phyloP scores from a whole-genome alignment of 2,797 vertebrate genomes.

The Pseudopleuronectes americanus region DNA sequence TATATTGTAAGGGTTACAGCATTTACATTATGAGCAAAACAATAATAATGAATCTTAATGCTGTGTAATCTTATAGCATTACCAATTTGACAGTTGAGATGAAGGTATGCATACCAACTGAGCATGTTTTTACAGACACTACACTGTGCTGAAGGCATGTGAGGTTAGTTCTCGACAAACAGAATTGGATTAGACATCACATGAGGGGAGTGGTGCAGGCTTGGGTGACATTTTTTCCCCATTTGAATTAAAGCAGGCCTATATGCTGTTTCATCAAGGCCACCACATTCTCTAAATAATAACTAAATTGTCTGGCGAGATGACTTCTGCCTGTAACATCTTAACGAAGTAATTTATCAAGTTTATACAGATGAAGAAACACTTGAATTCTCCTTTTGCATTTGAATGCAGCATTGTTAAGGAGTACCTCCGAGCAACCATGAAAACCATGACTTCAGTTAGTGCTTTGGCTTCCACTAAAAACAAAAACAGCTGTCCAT shows the following conservation, averaged over 20 bases:
- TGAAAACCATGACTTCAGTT: conserved; percentile 1
- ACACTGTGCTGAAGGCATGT: conserved; percentile 53
- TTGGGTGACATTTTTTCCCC: conserved; percentile 18
- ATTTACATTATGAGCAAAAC: not conserved
- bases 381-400: conserved; percentile 1
- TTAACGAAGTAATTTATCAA: not conserved
- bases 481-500: too few relatives aligned
- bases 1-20: not conserved
- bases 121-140: conserved; percentile 50
- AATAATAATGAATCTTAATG: too few relatives aligned
- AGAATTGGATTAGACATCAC: conserved; percentile 71
- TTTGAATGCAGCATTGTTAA: not conserved
- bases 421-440: not conserved
- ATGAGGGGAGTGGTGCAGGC: conserved; percentile 47
- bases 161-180: conserved; percentile 43
- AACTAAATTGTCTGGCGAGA: conserved; percentile 4
- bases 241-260: conserved; percentile 28
- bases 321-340: conserved; percentile 1
- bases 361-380: conserved; percentile 7
- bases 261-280: conserved; percentile 14
- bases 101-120: conserved; percentile 25
- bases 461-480: not conserved
- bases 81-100: conserved; percentile 20
- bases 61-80: conserved; percentile 18
- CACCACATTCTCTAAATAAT: conserved; percentile 8